Conservation (phyloP, 2,113 vertebrate genomes). For the Peucedramus taeniatus region DNA sequence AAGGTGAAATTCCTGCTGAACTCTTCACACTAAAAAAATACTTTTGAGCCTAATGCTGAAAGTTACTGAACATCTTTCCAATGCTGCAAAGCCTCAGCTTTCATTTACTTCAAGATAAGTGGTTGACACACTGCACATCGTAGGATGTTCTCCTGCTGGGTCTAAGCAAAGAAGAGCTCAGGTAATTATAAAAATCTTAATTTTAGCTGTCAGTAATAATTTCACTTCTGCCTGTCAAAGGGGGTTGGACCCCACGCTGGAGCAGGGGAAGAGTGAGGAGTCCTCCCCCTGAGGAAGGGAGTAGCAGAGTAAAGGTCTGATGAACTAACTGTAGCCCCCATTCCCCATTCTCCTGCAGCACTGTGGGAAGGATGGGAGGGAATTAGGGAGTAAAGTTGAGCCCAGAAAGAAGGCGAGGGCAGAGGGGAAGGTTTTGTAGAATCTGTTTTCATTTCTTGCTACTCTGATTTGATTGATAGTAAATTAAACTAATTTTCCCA, state of each 20-base stretch:
- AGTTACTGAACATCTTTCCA: background rate
- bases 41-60: background rate
- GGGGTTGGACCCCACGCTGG: background rate
- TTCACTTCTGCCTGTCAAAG: background rate
- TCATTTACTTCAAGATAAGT: background rate
- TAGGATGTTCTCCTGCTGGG: conserved; percentile 35
- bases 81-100: background rate
- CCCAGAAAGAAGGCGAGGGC: background rate
- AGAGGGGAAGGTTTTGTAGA: background rate
- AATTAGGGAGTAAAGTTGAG: background rate
- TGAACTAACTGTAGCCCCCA: background rate
- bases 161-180: conserved; percentile 10
- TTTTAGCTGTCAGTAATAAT: conserved; percentile 39
- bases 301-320: background rate
- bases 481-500: background rate
- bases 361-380: background rate
- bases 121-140: background rate
- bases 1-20: background rate
- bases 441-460: background rate
- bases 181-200: conserved; percentile 32
- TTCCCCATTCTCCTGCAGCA: background rate
- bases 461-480: background rate
- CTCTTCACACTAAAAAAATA: background rate
- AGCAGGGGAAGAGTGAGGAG: background rate
- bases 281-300: background rate